Percentiles rank a stretch among this genome's conserved stretches.
Conservation (phyloP, 1,140 invertebrate species). For the Coboldia fuscipes region DNA sequence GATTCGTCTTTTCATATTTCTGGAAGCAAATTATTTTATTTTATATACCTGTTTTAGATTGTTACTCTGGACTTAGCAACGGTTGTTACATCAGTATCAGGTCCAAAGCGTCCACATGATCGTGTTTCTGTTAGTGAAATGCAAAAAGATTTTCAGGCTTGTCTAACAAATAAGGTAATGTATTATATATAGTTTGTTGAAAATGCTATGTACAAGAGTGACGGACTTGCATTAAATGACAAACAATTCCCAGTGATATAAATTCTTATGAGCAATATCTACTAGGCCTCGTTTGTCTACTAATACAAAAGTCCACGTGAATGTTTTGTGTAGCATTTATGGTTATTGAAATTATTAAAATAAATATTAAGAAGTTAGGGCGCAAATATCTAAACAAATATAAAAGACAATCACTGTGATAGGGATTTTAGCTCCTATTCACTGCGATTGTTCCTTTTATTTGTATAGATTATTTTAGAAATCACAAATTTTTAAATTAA, state of each 20-base stretch:
- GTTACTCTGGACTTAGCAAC: constrained; percentile 72
- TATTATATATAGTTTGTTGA: constrained; percentile 2
- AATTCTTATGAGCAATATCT: constrained; percentile 16
- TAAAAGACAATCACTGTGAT: constrained; percentile 8
- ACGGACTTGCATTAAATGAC: constrained; percentile 14
- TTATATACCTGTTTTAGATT: constrained; percentile 25
- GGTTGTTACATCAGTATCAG: constrained; percentile 86
- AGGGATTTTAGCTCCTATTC: constrained; percentile 4
- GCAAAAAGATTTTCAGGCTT: constrained; percentile 72
- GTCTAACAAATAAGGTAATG: constrained; percentile 74
- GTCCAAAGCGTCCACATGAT: constrained; percentile 94
- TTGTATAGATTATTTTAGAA: constrained; percentile 3
- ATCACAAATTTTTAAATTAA: no score
- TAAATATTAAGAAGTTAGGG: not conserved
- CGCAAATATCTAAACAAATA: constrained; percentile 1
- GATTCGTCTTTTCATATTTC: no score
- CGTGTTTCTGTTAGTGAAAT: constrained; percentile 75
- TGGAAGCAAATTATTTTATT: no score
- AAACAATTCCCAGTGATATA: constrained; percentile 40
- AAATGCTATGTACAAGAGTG: not conserved
- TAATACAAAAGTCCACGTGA: no score
- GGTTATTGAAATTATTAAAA: not conserved
- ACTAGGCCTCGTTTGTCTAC: constrained; percentile 27
- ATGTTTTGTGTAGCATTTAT: no score
- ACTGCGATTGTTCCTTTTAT: constrained; percentile 7